phyloP scores from a whole-genome alignment of 2,113 vertebrate genomes.

The Rhagologus leucostigma region DNA sequence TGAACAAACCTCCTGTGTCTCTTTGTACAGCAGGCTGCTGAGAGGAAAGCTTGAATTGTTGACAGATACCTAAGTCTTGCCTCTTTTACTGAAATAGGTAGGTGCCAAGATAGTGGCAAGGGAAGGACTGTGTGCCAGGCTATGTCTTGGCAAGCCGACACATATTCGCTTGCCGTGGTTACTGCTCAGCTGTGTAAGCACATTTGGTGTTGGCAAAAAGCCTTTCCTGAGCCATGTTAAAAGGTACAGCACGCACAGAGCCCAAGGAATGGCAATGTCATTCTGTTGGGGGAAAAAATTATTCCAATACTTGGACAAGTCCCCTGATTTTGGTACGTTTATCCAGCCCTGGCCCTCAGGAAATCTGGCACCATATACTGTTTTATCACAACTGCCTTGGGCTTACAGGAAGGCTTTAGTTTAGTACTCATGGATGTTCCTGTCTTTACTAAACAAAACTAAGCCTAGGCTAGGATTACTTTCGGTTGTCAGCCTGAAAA shows the following conservation, averaged over 20 bases:
- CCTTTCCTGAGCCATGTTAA: neutral
- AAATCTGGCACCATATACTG: neutral
- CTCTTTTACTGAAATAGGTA: neutral
- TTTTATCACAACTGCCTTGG: neutral
- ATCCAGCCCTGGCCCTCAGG: neutral
- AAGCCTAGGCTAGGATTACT: slow-evolving; percentile 46
- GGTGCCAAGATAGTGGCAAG: neutral
- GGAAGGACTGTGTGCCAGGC: neutral
- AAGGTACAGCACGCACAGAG: neutral
- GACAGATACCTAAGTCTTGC: neutral
- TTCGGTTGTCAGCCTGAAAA: slow-evolving; percentile 33
- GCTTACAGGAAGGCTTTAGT: slow-evolving; percentile 32
- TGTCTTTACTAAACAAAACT: slow-evolving; percentile 60
- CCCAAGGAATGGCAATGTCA: neutral
- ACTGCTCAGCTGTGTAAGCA: neutral
- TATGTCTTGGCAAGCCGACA: neutral
- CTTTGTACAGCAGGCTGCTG: neutral
- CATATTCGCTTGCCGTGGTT: neutral
- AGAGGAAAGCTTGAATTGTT: neutral
- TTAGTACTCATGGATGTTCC: slow-evolving; percentile 42
- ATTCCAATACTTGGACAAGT: neutral
- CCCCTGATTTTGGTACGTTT: neutral
- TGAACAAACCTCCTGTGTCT: neutral
- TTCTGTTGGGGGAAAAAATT: neutral
- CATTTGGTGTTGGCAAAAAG: neutral